phyloP scores from a whole-genome alignment of 1,140 invertebrate genomes.

The Drosophila punjabiensis region DNA sequence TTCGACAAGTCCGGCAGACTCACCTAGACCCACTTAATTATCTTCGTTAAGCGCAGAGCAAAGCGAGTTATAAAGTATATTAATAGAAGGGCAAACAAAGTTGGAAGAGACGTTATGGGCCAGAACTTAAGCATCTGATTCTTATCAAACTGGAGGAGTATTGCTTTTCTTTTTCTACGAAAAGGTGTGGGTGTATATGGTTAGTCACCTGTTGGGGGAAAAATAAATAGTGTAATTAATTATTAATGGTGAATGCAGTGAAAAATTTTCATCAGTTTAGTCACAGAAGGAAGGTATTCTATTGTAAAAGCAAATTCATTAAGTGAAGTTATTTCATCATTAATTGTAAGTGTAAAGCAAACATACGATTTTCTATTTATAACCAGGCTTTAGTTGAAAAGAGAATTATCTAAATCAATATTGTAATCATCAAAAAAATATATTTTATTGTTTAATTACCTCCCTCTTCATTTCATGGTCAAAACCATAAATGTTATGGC shows the following conservation, averaged over 20 bases:
- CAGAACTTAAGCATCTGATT: slow-evolving; percentile 37
- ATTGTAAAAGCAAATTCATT: too few species aligned
- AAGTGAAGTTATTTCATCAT: background rate
- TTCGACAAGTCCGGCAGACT: slow-evolving; percentile 41
- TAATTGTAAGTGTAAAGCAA: background rate
- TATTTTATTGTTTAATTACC: background rate
- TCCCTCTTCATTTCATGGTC: background rate
- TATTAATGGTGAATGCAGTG: background rate
- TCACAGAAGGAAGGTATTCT: too few species aligned
- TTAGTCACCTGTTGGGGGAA: slow-evolving; percentile 27
- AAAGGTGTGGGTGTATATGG: slow-evolving; percentile 11
- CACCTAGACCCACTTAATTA: slow-evolving; percentile 71
- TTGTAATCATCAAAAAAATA: too few species aligned
- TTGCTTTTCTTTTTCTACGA: slow-evolving; percentile 11
- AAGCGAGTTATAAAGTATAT: slow-evolving; percentile 28
- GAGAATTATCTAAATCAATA: too few species aligned
- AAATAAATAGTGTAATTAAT: slow-evolving; percentile 7
- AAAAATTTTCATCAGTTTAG: too few species aligned
- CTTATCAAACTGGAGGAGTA: slow-evolving; percentile 35
- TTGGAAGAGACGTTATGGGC: slow-evolving; percentile 12
- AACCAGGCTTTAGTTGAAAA: background rate
- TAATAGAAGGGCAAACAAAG: slow-evolving; percentile 58
- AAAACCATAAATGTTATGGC: background rate
- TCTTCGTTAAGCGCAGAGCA: slow-evolving; percentile 56
- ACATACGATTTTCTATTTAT: too few species aligned